Conservation (phyloP, 2,888 invertebrate species). For the Athrips mouffetella region DNA sequence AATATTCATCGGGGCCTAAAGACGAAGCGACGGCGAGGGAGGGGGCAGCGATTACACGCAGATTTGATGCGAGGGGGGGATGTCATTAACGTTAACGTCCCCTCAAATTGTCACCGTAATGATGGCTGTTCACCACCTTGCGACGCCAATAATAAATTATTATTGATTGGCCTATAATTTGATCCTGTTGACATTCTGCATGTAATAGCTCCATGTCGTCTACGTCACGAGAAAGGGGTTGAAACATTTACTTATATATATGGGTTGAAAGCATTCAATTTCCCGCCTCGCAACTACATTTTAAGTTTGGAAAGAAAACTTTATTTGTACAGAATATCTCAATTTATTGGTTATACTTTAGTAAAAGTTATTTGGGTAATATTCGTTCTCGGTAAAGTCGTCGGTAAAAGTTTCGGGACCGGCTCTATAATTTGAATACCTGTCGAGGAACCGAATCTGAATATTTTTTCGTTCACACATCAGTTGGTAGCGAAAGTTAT, state of each 20-base stretch:
- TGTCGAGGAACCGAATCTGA: conserved; percentile 24
- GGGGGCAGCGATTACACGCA: conserved; percentile 34
- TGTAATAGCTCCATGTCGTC: conserved; percentile 3
- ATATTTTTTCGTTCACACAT: conserved; percentile 52
- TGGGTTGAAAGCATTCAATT: neutral
- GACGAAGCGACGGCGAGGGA: conserved; percentile 23
- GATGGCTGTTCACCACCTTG: conserved; percentile 17
- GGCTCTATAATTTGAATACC: conserved; percentile 11
- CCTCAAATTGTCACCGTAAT: conserved; percentile 28
- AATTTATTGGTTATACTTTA: neutral
- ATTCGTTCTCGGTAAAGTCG: too few relatives aligned
- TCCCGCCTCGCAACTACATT: neutral
- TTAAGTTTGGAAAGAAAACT: neutral
- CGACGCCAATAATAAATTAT: conserved; percentile 16
- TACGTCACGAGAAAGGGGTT: neutral
- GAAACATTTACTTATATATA: too few relatives aligned
- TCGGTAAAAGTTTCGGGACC: neutral
- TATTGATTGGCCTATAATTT: conserved; percentile 17
- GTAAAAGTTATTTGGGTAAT: neutral
- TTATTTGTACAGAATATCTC: neutral
- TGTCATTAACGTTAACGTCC: conserved; percentile 28
- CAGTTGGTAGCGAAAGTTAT: conserved; percentile 55
- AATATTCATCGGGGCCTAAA: conserved; percentile 56
- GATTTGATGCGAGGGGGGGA: conserved; percentile 28
- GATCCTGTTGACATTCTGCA: conserved; percentile 9